A percentile compares a stretch with the other conserved stretches of the same genome.
These are phyloP conservation scores for Dolichotis patagonum DNA, from an alignment of 2,113 vertebrate genomes.

Conservation along the genomic window DNA sequence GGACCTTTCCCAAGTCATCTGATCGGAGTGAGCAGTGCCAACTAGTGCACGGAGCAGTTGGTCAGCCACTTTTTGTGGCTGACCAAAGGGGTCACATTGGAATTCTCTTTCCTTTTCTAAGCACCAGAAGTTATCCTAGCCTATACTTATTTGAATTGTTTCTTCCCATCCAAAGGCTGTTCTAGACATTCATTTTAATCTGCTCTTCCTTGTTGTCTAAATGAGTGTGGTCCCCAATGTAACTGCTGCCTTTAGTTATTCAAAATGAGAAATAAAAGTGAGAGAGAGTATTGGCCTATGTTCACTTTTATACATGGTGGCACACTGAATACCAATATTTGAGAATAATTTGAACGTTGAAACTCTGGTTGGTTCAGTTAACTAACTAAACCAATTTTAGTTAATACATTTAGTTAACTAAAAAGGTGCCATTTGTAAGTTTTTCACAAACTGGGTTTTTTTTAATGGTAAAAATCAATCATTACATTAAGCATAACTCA, in stretches of 20 bases:
- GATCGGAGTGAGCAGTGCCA: background rate
- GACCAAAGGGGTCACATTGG: background rate
- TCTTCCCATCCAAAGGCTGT: background rate
- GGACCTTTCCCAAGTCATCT: background rate
- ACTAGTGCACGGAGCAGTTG: background rate
- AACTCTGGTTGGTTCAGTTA: background rate
- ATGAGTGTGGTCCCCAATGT: background rate
- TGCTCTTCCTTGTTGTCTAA: background rate
- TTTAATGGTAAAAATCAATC: background rate
- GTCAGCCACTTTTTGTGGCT: background rate
- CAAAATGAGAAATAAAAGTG: background rate
- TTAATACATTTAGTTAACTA: background rate
- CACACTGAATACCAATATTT: background rate
- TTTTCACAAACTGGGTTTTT: background rate
- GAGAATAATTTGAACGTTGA: conserved; percentile 31
- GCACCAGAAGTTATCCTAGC: background rate
- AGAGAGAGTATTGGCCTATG: background rate
- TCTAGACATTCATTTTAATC: conserved; percentile 2
- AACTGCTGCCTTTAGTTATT: background rate
- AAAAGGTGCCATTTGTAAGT: background rate
- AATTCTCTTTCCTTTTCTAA: background rate
- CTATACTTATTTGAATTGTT: background rate
- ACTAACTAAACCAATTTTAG: background rate
- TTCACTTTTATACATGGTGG: background rate
- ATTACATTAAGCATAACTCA: background rate